Conservation (phyloP, 35 echinoderm and acorn worm genomes). For the Ophiothrix spiculata region DNA sequence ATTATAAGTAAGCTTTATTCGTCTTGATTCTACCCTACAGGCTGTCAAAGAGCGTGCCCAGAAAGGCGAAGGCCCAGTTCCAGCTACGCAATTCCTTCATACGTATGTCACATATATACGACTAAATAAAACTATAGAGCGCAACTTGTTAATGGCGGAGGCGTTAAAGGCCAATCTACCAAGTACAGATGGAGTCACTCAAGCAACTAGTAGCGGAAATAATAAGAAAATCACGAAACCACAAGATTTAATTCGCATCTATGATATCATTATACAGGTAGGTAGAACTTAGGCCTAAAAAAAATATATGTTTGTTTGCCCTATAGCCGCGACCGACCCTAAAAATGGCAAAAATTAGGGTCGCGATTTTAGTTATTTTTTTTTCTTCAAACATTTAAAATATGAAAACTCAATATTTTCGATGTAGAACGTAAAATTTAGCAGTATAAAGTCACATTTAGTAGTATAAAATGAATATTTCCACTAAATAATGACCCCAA, state of each 20-base stretch:
- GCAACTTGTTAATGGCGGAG: constrained; percentile 69
- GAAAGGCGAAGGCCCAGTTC: constrained; percentile 60
- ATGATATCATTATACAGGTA: constrained; percentile 96
- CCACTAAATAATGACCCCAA: too few species aligned
- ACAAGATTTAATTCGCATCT: constrained; percentile 93
- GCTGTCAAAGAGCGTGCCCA: constrained; percentile 39
- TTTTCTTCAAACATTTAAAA: too few species aligned
- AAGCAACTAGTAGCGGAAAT: constrained; percentile 23
- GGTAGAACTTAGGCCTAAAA: not conserved
- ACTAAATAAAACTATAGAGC: constrained; percentile 88
- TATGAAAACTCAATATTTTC: too few species aligned
- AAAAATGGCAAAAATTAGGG: too few species aligned
- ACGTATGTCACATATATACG: constrained; percentile 90
- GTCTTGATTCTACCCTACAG: not conserved
- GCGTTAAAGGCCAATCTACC: constrained; percentile 73
- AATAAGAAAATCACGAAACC: constrained; percentile 81
- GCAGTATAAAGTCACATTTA: too few species aligned
- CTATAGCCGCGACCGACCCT: too few species aligned
- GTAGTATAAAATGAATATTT: too few species aligned
- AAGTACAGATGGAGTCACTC: not conserved
- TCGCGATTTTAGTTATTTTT: too few species aligned
- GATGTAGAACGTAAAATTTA: too few species aligned
- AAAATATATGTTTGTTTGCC: too few species aligned
- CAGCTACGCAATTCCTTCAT: constrained; percentile 71
- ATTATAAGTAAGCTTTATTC: not conserved